Percentiles rank a stretch among this genome's conserved stretches.
phyloP scores from a whole-genome alignment of 1,140 invertebrate genomes.

The Drosophila sp. region DNA sequence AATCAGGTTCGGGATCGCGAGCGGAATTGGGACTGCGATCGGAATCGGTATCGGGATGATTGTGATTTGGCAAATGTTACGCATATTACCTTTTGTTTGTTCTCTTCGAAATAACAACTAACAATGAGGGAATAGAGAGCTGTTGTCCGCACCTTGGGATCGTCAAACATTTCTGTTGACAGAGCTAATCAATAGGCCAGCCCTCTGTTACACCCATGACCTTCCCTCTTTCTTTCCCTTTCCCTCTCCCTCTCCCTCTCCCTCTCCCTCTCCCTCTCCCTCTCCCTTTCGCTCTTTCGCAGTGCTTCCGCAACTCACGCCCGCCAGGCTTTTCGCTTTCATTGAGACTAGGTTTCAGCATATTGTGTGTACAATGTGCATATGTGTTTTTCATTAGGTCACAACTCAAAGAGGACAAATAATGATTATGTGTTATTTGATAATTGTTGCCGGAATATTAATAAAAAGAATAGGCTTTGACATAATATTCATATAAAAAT shows the following conservation, averaged over 20 bases:
- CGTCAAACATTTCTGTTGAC: constrained; percentile 33
- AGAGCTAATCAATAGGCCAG: constrained; percentile 42
- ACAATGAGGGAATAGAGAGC: constrained; percentile 20
- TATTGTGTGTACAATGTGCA: background rate
- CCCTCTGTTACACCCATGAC: constrained; percentile 10
- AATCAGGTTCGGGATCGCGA: background rate
- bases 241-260: too few relatives aligned
- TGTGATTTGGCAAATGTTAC: constrained; percentile 35
- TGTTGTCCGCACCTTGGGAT: constrained; percentile 31
- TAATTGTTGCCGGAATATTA: too few relatives aligned
- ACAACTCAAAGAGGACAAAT: too few relatives aligned
- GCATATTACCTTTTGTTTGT: constrained; percentile 37
- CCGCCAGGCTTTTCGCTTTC: background rate
- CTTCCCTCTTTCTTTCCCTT: background rate
- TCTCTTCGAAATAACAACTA: constrained; percentile 19
- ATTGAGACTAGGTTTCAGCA: background rate
- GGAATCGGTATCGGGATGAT: background rate
- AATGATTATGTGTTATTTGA: too few relatives aligned
- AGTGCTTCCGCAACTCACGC: background rate
- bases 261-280: too few relatives aligned
- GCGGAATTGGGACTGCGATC: background rate
- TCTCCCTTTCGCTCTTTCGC: too few relatives aligned
- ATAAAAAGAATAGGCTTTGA: too few relatives aligned
- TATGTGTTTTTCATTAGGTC: too few relatives aligned
- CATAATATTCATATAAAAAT: too few relatives aligned